These are phyloP conservation scores for Brachionus manjavacas DNA, from an alignment of 1,140 invertebrate genomes.

Conservation along the genomic window DNA sequence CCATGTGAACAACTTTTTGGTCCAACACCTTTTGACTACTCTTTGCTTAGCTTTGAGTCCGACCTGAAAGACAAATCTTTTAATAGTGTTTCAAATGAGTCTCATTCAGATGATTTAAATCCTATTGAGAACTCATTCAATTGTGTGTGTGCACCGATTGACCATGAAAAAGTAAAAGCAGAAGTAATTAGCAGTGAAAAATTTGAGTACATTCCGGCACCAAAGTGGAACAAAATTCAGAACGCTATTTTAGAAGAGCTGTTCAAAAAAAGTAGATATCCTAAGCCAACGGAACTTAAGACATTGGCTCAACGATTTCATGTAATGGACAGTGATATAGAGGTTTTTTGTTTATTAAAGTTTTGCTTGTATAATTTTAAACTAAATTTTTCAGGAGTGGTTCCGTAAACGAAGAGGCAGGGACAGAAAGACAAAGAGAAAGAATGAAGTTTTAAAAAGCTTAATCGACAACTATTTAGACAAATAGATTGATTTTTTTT, in stretches of 20 bases:
- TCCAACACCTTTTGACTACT: constrained; percentile 28
- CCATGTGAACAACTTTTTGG: constrained; percentile 41
- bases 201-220: constrained; percentile 39
- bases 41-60: neutral
- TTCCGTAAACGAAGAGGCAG: constrained; percentile 31
- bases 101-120: constrained; percentile 9
- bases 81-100: constrained; percentile 18
- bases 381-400: neutral
- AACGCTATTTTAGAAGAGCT: constrained; percentile 20
- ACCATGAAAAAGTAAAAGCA: constrained; percentile 2
- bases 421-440: constrained; percentile 38
- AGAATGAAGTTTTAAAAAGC: constrained; percentile 37
- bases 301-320: constrained; percentile 21
- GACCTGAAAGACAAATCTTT: constrained; percentile 19
- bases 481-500: constrained; percentile 4
- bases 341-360: neutral
- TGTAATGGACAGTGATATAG: constrained; percentile 40
- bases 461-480: constrained; percentile 40
- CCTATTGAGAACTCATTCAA: neutral
- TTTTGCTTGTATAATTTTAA: neutral
- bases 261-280: constrained; percentile 26
- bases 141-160: neutral
- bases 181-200: neutral
- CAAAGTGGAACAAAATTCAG: constrained; percentile 39
- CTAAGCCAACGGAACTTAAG: constrained; percentile 12